Conservation (phyloP, 2,888 invertebrate genomes). For the Axea sp. region DNA sequence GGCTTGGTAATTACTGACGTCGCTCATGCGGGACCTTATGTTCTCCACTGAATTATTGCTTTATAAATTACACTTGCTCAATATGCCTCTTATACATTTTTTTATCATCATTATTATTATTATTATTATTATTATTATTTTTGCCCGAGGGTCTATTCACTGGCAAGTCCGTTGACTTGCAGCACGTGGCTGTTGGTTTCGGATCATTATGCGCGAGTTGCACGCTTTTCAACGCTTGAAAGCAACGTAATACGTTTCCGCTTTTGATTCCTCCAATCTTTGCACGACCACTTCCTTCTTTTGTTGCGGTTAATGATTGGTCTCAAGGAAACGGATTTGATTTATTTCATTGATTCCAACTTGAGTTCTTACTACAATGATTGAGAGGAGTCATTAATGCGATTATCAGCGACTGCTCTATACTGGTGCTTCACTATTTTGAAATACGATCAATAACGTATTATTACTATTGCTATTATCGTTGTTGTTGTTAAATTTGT, state of each 20-base stretch:
- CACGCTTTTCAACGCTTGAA: conserved; percentile 5
- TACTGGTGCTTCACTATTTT: not conserved
- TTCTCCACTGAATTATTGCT: conserved; percentile 59
- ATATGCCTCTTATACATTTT: conserved; percentile 42
- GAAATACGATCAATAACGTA: no score
- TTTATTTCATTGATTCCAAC: not conserved
- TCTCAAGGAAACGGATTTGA: conserved; percentile 8
- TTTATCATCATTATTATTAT: conserved; percentile 8
- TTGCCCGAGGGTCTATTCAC: conserved; percentile 22
- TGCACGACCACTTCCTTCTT: conserved; percentile 38
- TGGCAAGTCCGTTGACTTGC: conserved; percentile 49
- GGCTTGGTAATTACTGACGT: conserved; percentile 38
- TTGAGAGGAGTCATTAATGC: conserved; percentile 13
- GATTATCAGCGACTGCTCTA: not conserved
- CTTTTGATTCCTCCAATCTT: conserved; percentile 50
- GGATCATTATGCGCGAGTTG: conserved; percentile 14
- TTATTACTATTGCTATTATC: no score
- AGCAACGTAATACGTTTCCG: conserved; percentile 34
- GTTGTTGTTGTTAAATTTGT: no score
- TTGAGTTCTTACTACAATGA: not conserved
- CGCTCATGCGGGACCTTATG: conserved; percentile 71
- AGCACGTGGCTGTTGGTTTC: conserved; percentile 45
- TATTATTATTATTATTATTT: conserved; percentile 11
- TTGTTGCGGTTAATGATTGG: conserved; percentile 35
- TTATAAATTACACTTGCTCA: conserved; percentile 62